Base-by-base conservation (phyloP, 2,888 invertebrate species). In the Aphodius sticticus region DNA sequence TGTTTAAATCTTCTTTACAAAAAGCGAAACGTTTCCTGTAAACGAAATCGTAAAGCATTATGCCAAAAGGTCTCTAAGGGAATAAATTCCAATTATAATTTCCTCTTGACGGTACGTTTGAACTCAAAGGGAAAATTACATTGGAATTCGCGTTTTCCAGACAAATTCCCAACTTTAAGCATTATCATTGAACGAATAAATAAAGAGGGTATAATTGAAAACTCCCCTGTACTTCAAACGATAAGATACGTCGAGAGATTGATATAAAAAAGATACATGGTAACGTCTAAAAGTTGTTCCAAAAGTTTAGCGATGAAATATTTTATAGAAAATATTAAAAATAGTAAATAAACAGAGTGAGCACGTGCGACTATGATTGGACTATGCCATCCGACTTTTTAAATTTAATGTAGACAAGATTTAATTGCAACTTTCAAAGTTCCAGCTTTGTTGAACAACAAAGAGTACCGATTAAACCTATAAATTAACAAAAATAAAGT, bases 191-290 rank as follows among this genome's bases (percentile, higher is more conserved):
- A 72, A 71, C 69, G 80, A 76, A 80, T 78, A 80, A 83, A 82
- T 82, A 82, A 82, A 81, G 82, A 82, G 79, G 81, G 77, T 81
- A 80, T 83, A 82, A 83, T 82, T 81, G 79, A 81, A 82, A 78
- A 82, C 12, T 7, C 53, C 53, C 26, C 26, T 26, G 53, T 53
- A 5, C 53, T 53, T 53, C 2, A 2, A 3, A 12, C 4, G 53
- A 53, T 0, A 53, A 7, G 2, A 53, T 9, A 53, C 53, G 53
- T 9, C 12, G 53, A 5, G 12, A 53, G 4, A 26, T 2, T 26
- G 6, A 53, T 1, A 53, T 53, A 53, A 53, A 53, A 53, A 7
- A 7, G 1, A 12, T 53, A 53, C 9, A 38, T 38, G 6, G 38
- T 6, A 6, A 38, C 38, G 38, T n/a, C n/a, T n/a, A n/a, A n/a